Evolutionary conservation across 2,113 vertebrate genomes (phyloP).

Genomic region (Peromyscus leucopus): DNA sequence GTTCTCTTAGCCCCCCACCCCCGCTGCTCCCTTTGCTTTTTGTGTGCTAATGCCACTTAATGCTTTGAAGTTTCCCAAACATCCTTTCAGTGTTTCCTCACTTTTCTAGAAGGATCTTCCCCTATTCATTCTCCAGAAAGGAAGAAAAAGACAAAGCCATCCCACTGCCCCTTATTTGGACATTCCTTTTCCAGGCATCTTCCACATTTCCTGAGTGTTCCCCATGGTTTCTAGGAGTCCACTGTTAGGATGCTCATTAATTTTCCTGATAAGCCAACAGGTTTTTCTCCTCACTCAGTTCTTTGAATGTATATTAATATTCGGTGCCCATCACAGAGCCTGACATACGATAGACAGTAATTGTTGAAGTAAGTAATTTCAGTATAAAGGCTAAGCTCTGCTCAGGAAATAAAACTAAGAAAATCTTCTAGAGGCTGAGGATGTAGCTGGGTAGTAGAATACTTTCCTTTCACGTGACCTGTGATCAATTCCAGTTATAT

Average conservation of each 20-base stretch:
- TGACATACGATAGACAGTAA: background rate
- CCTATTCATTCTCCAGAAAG: background rate
- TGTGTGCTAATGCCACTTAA: background rate
- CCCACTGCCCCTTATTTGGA: background rate
- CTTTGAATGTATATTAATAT: background rate
- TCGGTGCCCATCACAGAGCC: background rate
- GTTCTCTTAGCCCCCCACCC: background rate
- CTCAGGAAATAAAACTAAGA: slow-evolving; percentile 51
- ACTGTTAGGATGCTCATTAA: background rate
- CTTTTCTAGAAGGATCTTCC: background rate
- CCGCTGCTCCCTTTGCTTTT: background rate
- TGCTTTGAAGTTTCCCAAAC: background rate
- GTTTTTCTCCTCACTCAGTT: background rate
- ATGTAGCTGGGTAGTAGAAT: background rate
- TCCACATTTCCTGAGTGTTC: background rate
- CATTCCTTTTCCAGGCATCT: background rate
- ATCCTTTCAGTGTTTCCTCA: background rate
- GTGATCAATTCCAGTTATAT: background rate
- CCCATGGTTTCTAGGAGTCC: background rate
- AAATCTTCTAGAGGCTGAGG: slow-evolving; percentile 18
- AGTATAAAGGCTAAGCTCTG: background rate
- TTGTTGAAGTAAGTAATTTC: slow-evolving; percentile 17
- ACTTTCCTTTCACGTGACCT: background rate
- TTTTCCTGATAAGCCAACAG: background rate
- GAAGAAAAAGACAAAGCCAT: background rate